Base-by-base conservation (phyloP, 1,140 invertebrate species). In the Bombus haemorrhoidalis region DNA sequence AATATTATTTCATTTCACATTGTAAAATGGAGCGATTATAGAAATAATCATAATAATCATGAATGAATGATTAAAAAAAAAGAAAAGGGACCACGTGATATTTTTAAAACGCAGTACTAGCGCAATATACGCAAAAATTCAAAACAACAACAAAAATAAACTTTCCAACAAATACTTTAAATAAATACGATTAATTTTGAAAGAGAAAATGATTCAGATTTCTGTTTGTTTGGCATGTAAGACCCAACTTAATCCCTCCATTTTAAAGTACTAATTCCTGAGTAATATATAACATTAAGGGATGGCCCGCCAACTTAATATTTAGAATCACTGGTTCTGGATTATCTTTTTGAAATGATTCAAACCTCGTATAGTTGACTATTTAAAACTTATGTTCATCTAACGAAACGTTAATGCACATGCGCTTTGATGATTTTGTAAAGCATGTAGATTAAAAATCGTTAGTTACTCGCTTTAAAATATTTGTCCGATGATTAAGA, bases 21-120 rank as follows among this genome's bases (percentile, higher is more conserved):
- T 77, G 71, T 90, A 88, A 90, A 90, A 90, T 90, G 89, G 86
- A 90, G 86, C 66, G 76, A 86, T 87, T 74, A 82, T 25, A 71
- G 57, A 77, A n/a, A n/a, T n/a, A n/a, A n/a, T n/a, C n/a, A n/a
- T n/a, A n/a, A n/a, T n/a, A n/a, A 79, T 47, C 28, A 28, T 18
- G 18, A 53, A 82, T 28, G n/a, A 68, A 25, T 18, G n/a, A 47
- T 79, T 28, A 28, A 47, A n/a, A 39, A 22, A 47, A 37, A 47
- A 18, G 32, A 57, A 59, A 32, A 69, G 32, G 28, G 22, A 10
- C 18, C n/a, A 43, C 18, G 18, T 25, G 25, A 72, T 34, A 85
- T 64, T 84, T 73, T 18, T 69, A 37, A 75, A 80, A 85, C 66
- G 72, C 77, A 62, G 72, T 81, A 62, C n/a, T 62, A 32, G n/a